Evolutionary conservation across 2,113 vertebrate species (phyloP).

Genomic region (Halcyon malimbica): DNA sequence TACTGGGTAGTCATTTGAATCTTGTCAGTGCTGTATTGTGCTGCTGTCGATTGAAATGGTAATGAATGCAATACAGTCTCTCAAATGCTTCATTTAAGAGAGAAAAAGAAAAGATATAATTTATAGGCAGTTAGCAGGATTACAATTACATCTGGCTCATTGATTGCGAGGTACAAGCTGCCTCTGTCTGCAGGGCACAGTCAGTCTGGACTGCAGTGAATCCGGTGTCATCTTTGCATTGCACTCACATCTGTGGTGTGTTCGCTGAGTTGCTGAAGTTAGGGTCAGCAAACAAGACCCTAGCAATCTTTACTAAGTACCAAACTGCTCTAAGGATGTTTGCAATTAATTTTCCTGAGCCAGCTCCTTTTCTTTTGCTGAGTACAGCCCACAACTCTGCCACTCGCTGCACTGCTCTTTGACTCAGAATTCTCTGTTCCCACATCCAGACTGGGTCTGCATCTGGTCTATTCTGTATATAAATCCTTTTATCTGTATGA

Average conservation of each 20-base stretch:
- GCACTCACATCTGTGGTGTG: background rate
- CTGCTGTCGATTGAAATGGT: conserved; percentile 48
- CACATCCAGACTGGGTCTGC: background rate
- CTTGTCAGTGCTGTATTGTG: conserved; percentile 39
- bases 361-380: background rate
- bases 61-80: conserved; percentile 36
- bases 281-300: background rate
- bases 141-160: conserved; percentile 22
- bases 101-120: background rate
- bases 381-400: background rate
- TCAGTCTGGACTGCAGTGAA: background rate
- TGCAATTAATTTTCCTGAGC: background rate
- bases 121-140: conserved; percentile 26
- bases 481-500: background rate
- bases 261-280: background rate
- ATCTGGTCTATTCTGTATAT: background rate
- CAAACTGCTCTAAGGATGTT: background rate
- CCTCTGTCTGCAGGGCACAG: background rate
- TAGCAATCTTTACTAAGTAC: background rate
- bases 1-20: conserved; percentile 27
- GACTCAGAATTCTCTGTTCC: background rate
- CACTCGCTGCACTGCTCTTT: background rate
- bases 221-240: background rate
- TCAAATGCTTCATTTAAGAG: background rate
- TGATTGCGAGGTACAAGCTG: background rate